Evolutionary conservation across 2,113 vertebrate species (phyloP), one percentile per base, ranked within the genome.

Genomic region (Entomyzon cyanotis): DNA sequence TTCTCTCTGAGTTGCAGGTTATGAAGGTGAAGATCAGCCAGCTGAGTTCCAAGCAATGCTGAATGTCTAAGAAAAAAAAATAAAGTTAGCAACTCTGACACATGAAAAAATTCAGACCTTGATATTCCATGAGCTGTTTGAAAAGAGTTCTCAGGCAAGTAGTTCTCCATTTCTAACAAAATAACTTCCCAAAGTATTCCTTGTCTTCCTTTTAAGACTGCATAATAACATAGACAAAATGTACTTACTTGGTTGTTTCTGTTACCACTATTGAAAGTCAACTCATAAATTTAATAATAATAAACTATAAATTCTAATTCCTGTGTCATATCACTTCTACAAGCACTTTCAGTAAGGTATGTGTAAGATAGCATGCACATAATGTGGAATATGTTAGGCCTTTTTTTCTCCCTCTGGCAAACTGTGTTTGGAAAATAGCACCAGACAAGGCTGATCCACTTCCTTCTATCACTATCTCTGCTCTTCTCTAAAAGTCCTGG

Each of bases 1-100:
- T 91, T 97, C 65, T 99, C 98, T 74, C 98, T 87, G 55, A 97
- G 97, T 87, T 91, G 98, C 95, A 98, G 97, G 96, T 99, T 99
- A 82, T 99, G 97, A 59, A 99, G 97, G 90, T 99, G 99, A 27
- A 99, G 96, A 82, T 99, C 98, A 49, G 99, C 99, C 55, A 99
- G 95, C 55, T 98, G 98, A 63, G 98, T 96, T 83, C 99, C 99
- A 31, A 99, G 97, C 50, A 97, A 97, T 50, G 97, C 97, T 59
- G 98, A 98, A 50, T 98, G 97, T 82, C 99, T 99, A 90, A 71
- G 49, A 97, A 95, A 95, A 25, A 77, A 74, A 91, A 92, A 27
- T 18, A 77, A 21, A 56, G 23, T 94, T 68, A 90, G 14, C 24
- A 64, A 68, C 23, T n/a, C n/a, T 25, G 37, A 80, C 46, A 64